Conservation (phyloP, 2,888 invertebrate species). For the Panzeria rudis region DNA sequence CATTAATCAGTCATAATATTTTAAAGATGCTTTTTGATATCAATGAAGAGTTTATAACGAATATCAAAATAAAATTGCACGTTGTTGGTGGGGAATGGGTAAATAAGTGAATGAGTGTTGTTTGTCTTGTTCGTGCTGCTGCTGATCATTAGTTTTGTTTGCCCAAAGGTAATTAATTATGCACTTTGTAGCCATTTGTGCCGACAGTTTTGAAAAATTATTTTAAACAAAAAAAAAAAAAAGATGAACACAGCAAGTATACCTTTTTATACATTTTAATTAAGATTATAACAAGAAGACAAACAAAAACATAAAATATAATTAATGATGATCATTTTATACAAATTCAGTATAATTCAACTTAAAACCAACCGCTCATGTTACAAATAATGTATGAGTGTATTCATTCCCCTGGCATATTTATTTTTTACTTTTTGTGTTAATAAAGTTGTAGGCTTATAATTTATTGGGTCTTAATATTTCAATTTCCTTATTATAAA, state of each 20-base stretch:
- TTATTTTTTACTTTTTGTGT: conserved; percentile 4
- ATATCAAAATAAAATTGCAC: conserved; percentile 67
- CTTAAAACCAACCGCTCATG: background rate
- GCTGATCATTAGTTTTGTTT: conserved; percentile 72
- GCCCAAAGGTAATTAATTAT: conserved; percentile 79
- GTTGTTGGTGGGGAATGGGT: conserved; percentile 30
- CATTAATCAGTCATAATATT: conserved; percentile 78
- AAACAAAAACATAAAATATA: conserved; percentile 25
- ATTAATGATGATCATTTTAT: conserved; percentile 65
- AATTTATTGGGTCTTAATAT: background rate
- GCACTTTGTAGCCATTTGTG: conserved; percentile 73
- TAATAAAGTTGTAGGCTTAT: conserved; percentile 46
- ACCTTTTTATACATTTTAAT: conserved; percentile 78
- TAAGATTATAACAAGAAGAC: conserved; percentile 75
- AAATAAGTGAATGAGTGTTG: conserved; percentile 55
- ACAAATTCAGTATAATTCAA: background rate
- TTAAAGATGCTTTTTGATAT: conserved; percentile 60
- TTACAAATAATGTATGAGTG: background rate
- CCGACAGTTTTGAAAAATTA: conserved; percentile 78
- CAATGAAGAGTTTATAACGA: conserved; percentile 75
- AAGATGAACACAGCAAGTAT: conserved; percentile 71
- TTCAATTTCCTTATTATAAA: conserved; percentile 52
- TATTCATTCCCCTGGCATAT: background rate
- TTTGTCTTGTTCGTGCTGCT: conserved; percentile 63
- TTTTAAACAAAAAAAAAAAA: conserved; percentile 55